A percentile compares a stretch with the other conserved stretches of the same genome.
Evolutionary conservation across 2,797 vertebrate genomes (phyloP).

Genomic region (Cyclopterus lumpus): DNA sequence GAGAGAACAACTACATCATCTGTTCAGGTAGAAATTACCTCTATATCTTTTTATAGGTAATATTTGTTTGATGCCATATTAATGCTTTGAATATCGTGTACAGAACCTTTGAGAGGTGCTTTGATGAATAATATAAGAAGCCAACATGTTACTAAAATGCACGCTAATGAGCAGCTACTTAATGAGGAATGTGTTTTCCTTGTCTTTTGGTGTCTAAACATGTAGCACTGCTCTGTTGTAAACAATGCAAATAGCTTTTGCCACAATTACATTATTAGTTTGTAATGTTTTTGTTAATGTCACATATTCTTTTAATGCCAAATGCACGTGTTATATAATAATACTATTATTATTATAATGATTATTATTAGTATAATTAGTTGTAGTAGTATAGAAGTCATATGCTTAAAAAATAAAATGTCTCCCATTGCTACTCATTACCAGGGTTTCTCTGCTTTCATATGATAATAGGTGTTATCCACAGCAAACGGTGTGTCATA

Average conservation of each 20-base stretch:
- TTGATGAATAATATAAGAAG: too few relatives aligned
- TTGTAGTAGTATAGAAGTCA: not conserved
- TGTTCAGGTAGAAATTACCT: too few relatives aligned
- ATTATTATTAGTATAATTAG: too few relatives aligned
- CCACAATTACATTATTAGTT: not conserved
- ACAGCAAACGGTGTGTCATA: not conserved
- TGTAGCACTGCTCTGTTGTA: not conserved
- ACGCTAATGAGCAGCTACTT: too few relatives aligned
- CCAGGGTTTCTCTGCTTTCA: not conserved
- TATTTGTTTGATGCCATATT: too few relatives aligned
- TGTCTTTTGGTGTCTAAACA: not conserved
- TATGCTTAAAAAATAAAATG: not conserved
- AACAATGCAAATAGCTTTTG: not conserved
- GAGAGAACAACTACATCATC: too few relatives aligned
- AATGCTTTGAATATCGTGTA: too few relatives aligned
- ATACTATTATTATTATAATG: too few relatives aligned
- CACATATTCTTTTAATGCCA: not conserved
- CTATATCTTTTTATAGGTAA: too few relatives aligned
- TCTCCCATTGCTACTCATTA: not conserved
- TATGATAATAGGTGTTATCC: constrained; percentile 2
- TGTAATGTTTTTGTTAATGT: not conserved
- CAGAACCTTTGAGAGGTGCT: too few relatives aligned
- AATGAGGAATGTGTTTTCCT: too few relatives aligned
- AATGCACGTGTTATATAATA: not conserved
- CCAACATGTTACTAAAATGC: too few relatives aligned